These are phyloP conservation scores for Rhizomys pruinosus DNA, from an alignment of 2,113 vertebrate genomes.

Conservation along the genomic window DNA sequence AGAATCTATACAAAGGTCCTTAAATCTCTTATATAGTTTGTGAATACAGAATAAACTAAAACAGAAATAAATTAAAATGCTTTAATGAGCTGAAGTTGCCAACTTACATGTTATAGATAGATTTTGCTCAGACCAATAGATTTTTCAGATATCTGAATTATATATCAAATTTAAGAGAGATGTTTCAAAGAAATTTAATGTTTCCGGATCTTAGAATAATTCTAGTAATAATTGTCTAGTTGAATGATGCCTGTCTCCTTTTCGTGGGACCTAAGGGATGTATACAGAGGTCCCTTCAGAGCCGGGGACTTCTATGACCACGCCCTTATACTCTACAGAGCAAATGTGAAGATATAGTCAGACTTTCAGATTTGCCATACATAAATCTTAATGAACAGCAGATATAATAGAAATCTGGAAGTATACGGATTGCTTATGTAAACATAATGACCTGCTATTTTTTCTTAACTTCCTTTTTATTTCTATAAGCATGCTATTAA, in stretches of 20 bases:
- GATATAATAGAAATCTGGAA: neutral
- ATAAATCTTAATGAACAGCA: neutral
- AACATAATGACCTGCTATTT: neutral
- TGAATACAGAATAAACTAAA: neutral
- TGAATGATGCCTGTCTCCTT: neutral
- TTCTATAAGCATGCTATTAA: neutral
- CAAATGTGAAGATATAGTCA: neutral
- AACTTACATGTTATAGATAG: neutral
- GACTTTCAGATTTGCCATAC: neutral
- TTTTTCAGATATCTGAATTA: neutral
- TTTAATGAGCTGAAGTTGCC: neutral
- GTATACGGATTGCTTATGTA: neutral
- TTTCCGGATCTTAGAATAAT: neutral
- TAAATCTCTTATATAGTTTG: neutral
- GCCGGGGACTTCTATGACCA: neutral
- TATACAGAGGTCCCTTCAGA: neutral
- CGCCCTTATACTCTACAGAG: neutral
- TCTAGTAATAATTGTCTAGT: neutral
- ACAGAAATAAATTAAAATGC: neutral
- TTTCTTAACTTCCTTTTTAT: neutral
- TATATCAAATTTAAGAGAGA: neutral
- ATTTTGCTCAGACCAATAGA: neutral
- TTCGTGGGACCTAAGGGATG: neutral
- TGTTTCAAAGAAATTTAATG: neutral
- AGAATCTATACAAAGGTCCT: neutral